Evolutionary conservation across 2,888 invertebrate genomes (phyloP), one percentile per base, ranked within the genome.

Genomic region (Amaurobius ferox): DNA sequence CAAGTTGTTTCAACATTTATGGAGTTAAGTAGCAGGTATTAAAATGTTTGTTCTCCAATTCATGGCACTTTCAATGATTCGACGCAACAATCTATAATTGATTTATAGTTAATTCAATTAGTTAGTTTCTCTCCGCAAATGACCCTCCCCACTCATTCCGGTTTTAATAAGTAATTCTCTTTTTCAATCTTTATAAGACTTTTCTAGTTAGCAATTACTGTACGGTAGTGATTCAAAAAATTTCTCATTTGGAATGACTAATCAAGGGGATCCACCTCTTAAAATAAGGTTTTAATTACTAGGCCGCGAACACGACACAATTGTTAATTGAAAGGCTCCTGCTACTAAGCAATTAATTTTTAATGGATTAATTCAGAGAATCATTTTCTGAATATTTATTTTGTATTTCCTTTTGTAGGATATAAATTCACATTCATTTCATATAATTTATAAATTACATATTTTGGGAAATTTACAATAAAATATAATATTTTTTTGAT

Each of bases 81-180:
- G 62, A 77, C 55, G 70, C 35, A 61, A 61, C 78, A 70, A 79
- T 79, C 68, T 61, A 40, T 79, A 79, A 79, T 79, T 70, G 79
- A 79, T 79, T 79, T 78, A 70, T 71, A 71, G 79, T 79, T 79
- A 71, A 62, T 28, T 79, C 79, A 79, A 79, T 79, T 79, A 79
- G 61, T n/a, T 30, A 1, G 68, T 30, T 19, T 28, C 30, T 29
- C 55, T 79, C 79, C 68, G 70, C 61, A 79, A 79, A 35, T 79
- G 19, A 71, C 9, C 35, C 35, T 35, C 79, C 39, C 39, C 30
- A 13, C 68, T 68, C n/a, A 61, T 68, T 55, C 30, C 48, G 35
- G 35, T 39, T 70, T 79, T 70, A 29, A 61, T 61, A 39, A 78
- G 55, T 44, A 44, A 26, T n/a, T 79, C 29, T 55, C 40, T 70